Conservation (phyloP, 2,797 vertebrate genomes). For the Peromyscus melanophrys region DNA sequence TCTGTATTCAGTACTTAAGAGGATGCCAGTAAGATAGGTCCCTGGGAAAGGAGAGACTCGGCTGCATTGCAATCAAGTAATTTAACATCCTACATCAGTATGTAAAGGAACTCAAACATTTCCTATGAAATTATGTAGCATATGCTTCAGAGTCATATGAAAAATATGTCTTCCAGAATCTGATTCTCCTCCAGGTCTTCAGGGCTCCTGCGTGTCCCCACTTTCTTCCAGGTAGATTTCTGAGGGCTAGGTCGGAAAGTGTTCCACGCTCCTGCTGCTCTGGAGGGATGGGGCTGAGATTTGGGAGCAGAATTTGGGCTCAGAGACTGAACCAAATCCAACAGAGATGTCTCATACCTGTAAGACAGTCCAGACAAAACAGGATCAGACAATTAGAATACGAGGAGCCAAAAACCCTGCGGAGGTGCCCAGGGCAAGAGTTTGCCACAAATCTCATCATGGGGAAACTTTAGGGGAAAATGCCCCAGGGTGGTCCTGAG, state of each 20-base stretch:
- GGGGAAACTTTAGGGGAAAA: neutral
- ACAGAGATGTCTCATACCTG: conserved; percentile 93
- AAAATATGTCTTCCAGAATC: conserved; percentile 98
- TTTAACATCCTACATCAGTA: conserved; percentile 80
- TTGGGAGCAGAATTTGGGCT: conserved; percentile 88
- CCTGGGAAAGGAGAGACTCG: conserved; percentile 76
- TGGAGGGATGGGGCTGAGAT: conserved; percentile 53
- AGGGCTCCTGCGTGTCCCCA: conserved; percentile 77
- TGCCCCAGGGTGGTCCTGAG: neutral
- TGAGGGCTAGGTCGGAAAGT: neutral
- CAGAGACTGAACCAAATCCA: conserved; percentile 93
- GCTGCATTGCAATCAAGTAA: conserved; percentile 82
- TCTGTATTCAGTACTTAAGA: conserved; percentile 70
- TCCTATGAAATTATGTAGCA: conserved; percentile 61
- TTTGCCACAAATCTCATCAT: neutral
- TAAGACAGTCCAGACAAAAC: conserved; percentile 74
- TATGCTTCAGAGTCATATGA: conserved; percentile 92
- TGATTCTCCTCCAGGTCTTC: conserved; percentile 95
- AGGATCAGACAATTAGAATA: conserved; percentile 28
- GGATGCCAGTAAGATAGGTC: conserved; percentile 62
- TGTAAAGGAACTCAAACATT: conserved; percentile 72
- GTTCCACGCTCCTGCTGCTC: conserved; percentile 60
- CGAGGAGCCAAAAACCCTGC: conserved; percentile 2
- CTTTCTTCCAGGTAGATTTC: conserved; percentile 62
- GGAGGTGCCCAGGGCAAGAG: neutral